Percentiles rank a stretch among this genome's conserved stretches.
Conservation (phyloP, 2,113 vertebrate genomes). For the Prochilodus magdalenae region DNA sequence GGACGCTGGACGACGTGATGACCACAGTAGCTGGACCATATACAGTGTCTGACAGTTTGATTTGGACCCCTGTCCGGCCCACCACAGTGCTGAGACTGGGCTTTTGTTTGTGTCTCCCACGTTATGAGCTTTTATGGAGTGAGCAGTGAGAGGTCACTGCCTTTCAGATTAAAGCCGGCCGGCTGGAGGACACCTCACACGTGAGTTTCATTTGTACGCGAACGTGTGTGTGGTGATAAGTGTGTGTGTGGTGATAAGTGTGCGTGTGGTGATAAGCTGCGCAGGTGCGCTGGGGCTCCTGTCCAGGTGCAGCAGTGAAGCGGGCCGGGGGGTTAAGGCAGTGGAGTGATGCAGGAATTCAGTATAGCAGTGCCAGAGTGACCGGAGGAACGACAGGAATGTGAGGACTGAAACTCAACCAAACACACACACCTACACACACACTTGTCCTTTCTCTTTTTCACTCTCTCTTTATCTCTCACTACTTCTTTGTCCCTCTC, state of each 20-base stretch:
- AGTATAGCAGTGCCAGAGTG: constrained; percentile 1
- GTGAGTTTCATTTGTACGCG: not conserved
- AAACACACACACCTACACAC: not conserved
- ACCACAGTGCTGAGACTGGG: not conserved
- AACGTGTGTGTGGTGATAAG: constrained; percentile 9
- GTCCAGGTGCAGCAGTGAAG: not conserved
- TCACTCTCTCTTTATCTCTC: not conserved
- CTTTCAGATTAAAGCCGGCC: constrained; percentile 32
- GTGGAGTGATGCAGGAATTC: not conserved
- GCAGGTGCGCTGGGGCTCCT: constrained; percentile 7
- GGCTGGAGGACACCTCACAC: constrained; percentile 4
- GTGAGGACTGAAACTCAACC: constrained; percentile 6
- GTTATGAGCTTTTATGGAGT: constrained; percentile 21
- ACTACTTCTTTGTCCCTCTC: too few relatives aligned
- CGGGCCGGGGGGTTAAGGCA: not conserved
- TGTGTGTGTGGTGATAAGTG: too few relatives aligned
- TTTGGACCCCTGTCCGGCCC: constrained; percentile 10
- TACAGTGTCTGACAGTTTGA: not conserved
- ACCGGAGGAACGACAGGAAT: constrained; percentile 39
- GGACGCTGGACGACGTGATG: not conserved
- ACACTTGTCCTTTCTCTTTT: not conserved
- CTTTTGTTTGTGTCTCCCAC: not conserved
- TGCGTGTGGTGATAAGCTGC: constrained; percentile 14
- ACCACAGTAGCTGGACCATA: not conserved
- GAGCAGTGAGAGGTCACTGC: constrained; percentile 38